Base-by-base conservation (phyloP, 2,797 vertebrate species). In the Sebastes flavidus region DNA sequence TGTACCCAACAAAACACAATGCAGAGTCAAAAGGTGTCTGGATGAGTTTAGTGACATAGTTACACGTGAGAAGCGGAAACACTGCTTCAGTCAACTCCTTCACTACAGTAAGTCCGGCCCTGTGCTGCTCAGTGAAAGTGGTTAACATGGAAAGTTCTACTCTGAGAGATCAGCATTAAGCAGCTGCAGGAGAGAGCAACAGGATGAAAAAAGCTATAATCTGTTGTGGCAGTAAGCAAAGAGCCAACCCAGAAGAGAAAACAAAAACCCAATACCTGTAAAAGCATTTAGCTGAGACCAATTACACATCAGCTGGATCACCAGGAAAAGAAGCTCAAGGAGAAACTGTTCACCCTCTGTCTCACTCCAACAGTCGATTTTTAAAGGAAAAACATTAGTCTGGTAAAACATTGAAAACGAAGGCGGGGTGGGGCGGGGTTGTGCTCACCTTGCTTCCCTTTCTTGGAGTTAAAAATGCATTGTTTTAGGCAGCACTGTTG, bases 221-320 rank as follows among this genome's bases (percentile, higher is more conserved):
- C 68, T 78, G 82, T 76, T 83, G 85, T 84, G 85, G 73, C 85
- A 88, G 83, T 38, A 75, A 84, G 81, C 72, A 80, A 61, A 76
- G 55, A 78, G 67, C 32, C 76, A 81, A 80, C 77, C 59, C 63
- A 77, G 56, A 77, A 67, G 66, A 77, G 80, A 86, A 42, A 85
- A 78, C 56, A 82, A 83, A 22, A 81, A 74, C 61, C 60, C 77
- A 78, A 89, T 81, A 91, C 77, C 88, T 88, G 84, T 73, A 76
- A 49, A 79, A 78, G 70, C 49, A 71, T 83, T 89, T 81, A 83
- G 65, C 73, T 67, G 58, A 77, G 68, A 72, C 84, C 82, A 87
- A 84, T 90, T 88, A 80, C 72, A 81, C 56, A 82, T 82, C 68
- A 75, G 49, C 77, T 70, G 70, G 65, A 86, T 86, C 75, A 80